Conservation (phyloP, 1,140 invertebrate species). For the Sitobion miscanthi region DNA sequence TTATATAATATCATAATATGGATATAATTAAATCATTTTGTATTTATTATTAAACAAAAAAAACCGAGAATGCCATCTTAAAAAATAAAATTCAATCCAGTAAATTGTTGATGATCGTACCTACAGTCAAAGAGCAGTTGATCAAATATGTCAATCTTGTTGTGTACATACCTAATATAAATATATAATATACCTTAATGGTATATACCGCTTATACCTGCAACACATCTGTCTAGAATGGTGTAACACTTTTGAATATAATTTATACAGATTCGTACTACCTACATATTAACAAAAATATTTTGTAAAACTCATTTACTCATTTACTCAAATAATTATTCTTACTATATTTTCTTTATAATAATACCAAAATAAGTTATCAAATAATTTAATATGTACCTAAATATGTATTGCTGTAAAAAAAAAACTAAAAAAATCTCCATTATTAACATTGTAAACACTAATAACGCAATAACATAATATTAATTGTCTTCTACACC, state of each 20-base stretch:
- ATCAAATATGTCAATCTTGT: constrained; percentile 3
- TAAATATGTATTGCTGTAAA: too few relatives aligned
- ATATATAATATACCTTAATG: not conserved
- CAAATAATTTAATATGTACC: too few relatives aligned
- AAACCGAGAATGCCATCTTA: not conserved
- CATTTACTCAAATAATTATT: not conserved
- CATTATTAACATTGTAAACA: not conserved
- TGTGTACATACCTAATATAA: too few relatives aligned
- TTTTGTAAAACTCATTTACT: not conserved
- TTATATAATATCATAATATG: not conserved
- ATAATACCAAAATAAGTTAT: not conserved
- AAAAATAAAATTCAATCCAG: not conserved
- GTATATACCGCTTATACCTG: not conserved
- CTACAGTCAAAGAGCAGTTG: not conserved
- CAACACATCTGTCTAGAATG: not conserved
- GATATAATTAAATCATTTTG: not conserved
- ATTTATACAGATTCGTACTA: not conserved
- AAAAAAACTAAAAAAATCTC: not conserved
- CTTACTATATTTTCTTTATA: not conserved
- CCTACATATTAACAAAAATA: too few relatives aligned
- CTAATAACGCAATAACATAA: too few relatives aligned
- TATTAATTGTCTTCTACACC: not conserved
- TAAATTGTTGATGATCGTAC: not conserved
- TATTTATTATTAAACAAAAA: not conserved
- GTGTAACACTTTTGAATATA: not conserved